A percentile compares a stretch with the other conserved stretches of the same genome.
Evolutionary conservation across 2,888 invertebrate species (phyloP).

Genomic region (Enoplolaimus lenunculus): DNA sequence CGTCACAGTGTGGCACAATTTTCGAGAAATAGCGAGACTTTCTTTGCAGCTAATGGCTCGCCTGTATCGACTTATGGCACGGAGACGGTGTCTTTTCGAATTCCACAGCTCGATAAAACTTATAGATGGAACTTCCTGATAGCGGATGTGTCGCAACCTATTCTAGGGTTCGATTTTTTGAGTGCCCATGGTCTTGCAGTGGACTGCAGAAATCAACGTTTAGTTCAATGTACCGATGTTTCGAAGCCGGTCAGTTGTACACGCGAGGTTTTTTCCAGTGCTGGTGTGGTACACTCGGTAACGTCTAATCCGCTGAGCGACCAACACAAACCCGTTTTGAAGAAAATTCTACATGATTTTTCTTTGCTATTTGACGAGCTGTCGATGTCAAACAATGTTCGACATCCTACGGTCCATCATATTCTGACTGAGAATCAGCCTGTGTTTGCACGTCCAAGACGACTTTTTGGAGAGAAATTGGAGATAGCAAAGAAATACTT

Average conservation of each 20-base stretch:
- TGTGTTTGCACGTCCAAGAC: not conserved
- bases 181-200: not conserved
- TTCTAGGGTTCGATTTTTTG: slow-evolving; percentile 3
- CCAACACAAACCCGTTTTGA: not conserved
- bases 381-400: not conserved
- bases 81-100: not conserved
- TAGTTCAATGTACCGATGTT: not conserved
- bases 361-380: not conserved
- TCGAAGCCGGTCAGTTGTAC: too few species aligned
- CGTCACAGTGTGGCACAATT: not conserved
- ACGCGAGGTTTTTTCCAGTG: not conserved
- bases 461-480: slow-evolving; percentile 2
- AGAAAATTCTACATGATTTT: not conserved
- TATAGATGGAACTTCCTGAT: not conserved
- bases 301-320: not conserved
- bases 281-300: not conserved
- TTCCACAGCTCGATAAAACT: not conserved
- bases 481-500: not conserved
- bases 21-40: not conserved
- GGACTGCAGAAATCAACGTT: not conserved
- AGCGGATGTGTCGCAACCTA: slow-evolving; percentile 1
- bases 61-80: not conserved
- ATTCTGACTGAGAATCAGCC: not conserved
- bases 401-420: not conserved
- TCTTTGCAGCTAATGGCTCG: not conserved